Evolutionary conservation across 2,888 invertebrate genomes (phyloP).

Genomic region (Drosophila prolongata): DNA sequence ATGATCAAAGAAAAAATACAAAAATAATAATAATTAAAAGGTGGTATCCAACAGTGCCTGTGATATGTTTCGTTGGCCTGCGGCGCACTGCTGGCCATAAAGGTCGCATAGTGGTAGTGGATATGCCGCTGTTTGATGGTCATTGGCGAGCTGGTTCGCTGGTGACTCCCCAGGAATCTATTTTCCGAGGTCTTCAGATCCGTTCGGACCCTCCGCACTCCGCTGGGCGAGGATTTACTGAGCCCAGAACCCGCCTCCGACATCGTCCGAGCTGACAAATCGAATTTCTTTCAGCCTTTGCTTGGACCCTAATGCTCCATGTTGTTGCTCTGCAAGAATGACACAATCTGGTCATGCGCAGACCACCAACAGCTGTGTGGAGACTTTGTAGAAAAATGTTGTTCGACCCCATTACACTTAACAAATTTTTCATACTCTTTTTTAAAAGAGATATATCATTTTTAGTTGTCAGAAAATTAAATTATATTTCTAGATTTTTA

Average conservation of each 20-base stretch:
- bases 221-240: constrained; percentile 73
- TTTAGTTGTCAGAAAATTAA: too few species aligned
- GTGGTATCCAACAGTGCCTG: constrained; percentile 25
- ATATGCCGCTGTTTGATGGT: constrained; percentile 60
- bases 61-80: constrained; percentile 60
- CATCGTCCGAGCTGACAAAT: constrained; percentile 30
- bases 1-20: too few species aligned
- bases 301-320: constrained; percentile 19
- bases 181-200: constrained; percentile 84
- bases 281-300: constrained; percentile 19
- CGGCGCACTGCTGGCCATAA: constrained; percentile 57
- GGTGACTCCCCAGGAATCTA: constrained; percentile 74
- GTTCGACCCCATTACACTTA: constrained; percentile 16
- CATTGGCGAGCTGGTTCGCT: constrained; percentile 66
- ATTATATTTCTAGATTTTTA: not conserved
- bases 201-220: constrained; percentile 83
- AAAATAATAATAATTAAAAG: not conserved
- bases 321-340: constrained; percentile 59
- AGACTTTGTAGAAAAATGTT: constrained; percentile 50
- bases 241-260: constrained; percentile 34
- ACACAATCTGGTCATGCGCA: constrained; percentile 82
- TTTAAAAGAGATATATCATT: not conserved
- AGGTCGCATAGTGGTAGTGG: constrained; percentile 41
- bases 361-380: constrained; percentile 57
- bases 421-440: not conserved